Evolutionary conservation across 2,797 vertebrate genomes (phyloP).

Genomic region (Bovichtus diacanthus): DNA sequence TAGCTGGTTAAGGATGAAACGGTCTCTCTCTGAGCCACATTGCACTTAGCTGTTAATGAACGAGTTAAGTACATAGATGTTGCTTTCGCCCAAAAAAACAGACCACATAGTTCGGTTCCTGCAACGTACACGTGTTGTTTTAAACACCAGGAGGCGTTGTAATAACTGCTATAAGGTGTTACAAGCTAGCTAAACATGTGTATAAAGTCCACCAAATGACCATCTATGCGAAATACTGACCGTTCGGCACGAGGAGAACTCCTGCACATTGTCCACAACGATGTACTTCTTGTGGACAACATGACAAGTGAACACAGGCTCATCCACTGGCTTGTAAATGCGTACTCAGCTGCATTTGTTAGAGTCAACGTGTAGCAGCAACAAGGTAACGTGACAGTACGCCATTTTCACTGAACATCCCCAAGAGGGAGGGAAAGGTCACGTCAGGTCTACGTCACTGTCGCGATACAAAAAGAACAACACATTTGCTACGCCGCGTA

Average conservation of each 20-base stretch:
- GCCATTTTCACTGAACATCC: conserved; percentile 21
- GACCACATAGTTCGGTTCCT: too few relatives aligned
- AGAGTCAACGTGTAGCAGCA: not conserved
- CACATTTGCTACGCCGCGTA: too few relatives aligned
- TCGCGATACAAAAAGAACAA: not conserved
- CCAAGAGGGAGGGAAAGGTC: too few relatives aligned
- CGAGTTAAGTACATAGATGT: not conserved
- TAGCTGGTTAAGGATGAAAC: not conserved
- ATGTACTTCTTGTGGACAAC: not conserved
- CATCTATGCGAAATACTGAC: not conserved
- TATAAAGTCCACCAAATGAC: not conserved
- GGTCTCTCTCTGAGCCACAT: too few relatives aligned
- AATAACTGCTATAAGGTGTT: not conserved
- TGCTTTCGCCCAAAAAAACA: not conserved
- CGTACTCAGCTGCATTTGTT: not conserved
- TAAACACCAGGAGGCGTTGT: not conserved
- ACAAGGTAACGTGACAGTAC: accelerated
- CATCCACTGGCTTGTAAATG: not conserved
- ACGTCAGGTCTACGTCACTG: not conserved
- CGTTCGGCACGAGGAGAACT: not conserved
- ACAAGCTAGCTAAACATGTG: not conserved
- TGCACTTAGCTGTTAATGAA: not conserved
- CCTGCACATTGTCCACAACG: not conserved
- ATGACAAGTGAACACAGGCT: not conserved
- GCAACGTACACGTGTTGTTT: too few relatives aligned